Percentiles rank a stretch among this genome's conserved stretches.
phyloP scores from a whole-genome alignment of 2,888 invertebrate species.

The Nebria brevicollis region DNA sequence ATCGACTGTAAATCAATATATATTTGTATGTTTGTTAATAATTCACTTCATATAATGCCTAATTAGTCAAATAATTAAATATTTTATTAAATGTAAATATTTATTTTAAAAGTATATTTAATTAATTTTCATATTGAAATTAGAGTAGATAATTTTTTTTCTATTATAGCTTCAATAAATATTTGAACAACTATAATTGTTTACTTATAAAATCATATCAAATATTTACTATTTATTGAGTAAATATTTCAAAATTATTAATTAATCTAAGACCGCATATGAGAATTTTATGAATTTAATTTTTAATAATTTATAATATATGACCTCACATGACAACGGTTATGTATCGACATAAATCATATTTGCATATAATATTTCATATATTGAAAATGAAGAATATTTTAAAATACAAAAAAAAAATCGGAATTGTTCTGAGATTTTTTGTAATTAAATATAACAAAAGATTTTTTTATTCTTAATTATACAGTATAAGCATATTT shows the following conservation, averaged over 20 bases:
- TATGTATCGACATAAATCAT: too few relatives aligned
- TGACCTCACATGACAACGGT: too few relatives aligned
- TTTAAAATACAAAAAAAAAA: too few relatives aligned
- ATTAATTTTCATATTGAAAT: not conserved
- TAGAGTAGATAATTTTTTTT: not conserved
- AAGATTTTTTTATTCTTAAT: not conserved
- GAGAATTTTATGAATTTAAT: too few relatives aligned
- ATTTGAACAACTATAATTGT: not conserved
- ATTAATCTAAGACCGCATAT: too few relatives aligned
- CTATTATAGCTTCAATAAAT: not conserved
- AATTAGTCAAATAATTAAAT: not conserved
- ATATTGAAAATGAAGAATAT: too few relatives aligned
- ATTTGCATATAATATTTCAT: too few relatives aligned
- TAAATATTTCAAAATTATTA: too few relatives aligned
- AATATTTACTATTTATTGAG: not conserved
- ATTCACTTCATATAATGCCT: too few relatives aligned
- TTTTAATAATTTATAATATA: too few relatives aligned
- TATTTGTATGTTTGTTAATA: too few relatives aligned
- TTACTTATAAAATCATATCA: not conserved
- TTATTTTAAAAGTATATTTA: not conserved
- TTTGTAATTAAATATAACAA: not conserved
- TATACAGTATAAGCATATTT: not conserved
- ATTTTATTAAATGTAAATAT: not conserved
- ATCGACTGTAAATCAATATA: too few relatives aligned
- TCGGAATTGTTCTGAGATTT: not conserved